phyloP scores from a whole-genome alignment of 2,797 vertebrate genomes.

The Linurgus olivaceus region DNA sequence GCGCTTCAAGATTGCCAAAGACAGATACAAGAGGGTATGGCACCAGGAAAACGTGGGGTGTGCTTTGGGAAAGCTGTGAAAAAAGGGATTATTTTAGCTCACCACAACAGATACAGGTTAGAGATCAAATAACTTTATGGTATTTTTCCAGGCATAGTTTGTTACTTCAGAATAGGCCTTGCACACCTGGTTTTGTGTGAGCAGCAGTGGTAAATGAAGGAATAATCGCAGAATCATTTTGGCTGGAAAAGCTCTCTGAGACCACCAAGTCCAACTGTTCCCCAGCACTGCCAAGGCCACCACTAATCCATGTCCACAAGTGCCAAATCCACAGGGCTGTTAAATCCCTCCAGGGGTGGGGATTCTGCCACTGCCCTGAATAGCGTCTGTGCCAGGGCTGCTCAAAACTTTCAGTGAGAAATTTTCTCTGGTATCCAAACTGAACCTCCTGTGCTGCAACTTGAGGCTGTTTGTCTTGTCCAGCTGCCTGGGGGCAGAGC shows the following conservation, averaged over 20 bases:
- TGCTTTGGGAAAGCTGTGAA: not conserved
- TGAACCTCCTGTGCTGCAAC: not conserved
- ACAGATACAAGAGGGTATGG: conserved; percentile 87
- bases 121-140: not conserved
- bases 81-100: not conserved
- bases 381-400: not conserved
- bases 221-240: not conserved
- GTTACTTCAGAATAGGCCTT: not conserved
- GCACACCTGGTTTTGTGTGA: not conserved
- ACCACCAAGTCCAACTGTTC: not conserved
- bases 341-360: not conserved
- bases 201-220: not conserved
- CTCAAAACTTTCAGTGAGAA: not conserved
- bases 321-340: not conserved
- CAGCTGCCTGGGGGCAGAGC: not conserved
- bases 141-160: not conserved
- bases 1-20: conserved; percentile 80
- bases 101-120: not conserved
- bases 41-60: not conserved
- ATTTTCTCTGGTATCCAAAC: not conserved
- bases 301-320: not conserved
- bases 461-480: not conserved
- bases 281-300: not conserved
- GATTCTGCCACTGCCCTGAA: not conserved
- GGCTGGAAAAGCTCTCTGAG: not conserved